Base-by-base conservation (phyloP, 2,888 invertebrate genomes). In the Latheticus oryzae region DNA sequence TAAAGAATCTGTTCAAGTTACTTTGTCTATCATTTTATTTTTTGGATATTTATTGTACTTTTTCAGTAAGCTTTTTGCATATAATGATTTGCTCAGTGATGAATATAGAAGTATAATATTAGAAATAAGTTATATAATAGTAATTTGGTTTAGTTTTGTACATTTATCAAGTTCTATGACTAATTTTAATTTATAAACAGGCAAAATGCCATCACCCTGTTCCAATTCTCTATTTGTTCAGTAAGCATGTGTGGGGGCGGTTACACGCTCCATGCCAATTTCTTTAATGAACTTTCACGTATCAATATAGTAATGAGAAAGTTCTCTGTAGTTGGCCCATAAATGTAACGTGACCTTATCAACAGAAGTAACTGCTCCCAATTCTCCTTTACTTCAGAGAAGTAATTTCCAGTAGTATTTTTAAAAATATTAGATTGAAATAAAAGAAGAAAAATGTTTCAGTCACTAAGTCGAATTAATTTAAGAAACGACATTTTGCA, bases 281-380 rank as follows among this genome's bases (percentile, higher is more conserved):
- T 53, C 58, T 58, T 58, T 53, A 58, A 53, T 58, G 45, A 58
- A 58, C 40, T 58, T 58, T 33, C 47, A 58, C 53, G 47, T 58
- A 53, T 58, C 58, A 52, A 58, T 58, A 47, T 58, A 45, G 53
- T 53, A 58, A 58, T 58, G 58, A 53, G 58, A 58, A 58, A 58
- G 58, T 58, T 58, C 40, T 38, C 26, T 35, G 53, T 45, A 37
- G 48, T 48, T 56, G 52, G 45, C 33, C 23, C 52, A 53, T 58
- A 58, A 58, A 58, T 58, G 52, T 58, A 58, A 53, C 52, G 58
- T 53, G 58, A 58, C 58, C 58, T 52, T 58, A 58, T 53, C 58
- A 57, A 37, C 57, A 42, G 37, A 28, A 57, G 57, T 57, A 57
- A 42, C 51, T 51, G 51, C 43, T 51, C 45, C 40, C 37, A 54